phyloP scores from a whole-genome alignment of 2,888 invertebrate genomes.

The Corbicula japonica region DNA sequence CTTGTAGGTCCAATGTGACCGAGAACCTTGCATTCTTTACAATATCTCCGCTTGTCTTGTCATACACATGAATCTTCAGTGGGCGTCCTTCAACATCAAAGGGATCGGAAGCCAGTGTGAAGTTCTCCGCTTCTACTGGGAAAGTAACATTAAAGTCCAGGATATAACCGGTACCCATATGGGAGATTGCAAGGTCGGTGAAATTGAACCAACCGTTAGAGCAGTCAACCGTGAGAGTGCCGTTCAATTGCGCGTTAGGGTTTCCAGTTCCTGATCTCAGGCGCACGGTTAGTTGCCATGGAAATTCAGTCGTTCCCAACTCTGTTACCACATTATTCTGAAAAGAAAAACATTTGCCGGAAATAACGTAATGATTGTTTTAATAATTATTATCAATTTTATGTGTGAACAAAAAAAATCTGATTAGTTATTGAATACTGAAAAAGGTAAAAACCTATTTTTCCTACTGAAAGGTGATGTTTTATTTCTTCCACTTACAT shows the following conservation, averaged over 20 bases:
- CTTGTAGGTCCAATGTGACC: conserved; percentile 62
- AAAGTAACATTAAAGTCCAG: conserved; percentile 74
- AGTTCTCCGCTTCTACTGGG: conserved; percentile 72
- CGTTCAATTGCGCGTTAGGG: conserved; percentile 70
- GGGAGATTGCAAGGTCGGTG: conserved; percentile 78
- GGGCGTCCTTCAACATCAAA: conserved; percentile 66
- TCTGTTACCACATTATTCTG: conserved; percentile 51
- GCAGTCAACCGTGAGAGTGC: conserved; percentile 72
- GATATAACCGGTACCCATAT: conserved; percentile 76
- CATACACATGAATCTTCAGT: conserved; percentile 53
- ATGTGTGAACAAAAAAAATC: too few relatives aligned
- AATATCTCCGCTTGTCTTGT: conserved; percentile 56
- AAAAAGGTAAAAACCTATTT: too few relatives aligned
- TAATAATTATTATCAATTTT: too few relatives aligned
- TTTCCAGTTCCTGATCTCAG: conserved; percentile 71
- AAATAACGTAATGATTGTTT: too few relatives aligned
- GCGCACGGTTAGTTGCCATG: conserved; percentile 80
- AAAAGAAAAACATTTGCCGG: conserved; percentile 12
- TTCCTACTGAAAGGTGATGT: too few relatives aligned
- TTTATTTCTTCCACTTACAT: too few relatives aligned
- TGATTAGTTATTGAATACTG: too few relatives aligned
- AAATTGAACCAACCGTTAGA: conserved; percentile 82
- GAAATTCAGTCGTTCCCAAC: conserved; percentile 71
- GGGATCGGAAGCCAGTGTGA: conserved; percentile 61
- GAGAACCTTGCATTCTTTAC: conserved; percentile 56